Percentiles rank a stretch among this genome's conserved stretches.
These are phyloP conservation scores for Myripristis jacobus DNA, from an alignment of 2,797 vertebrate genomes.

Conservation along the genomic window DNA sequence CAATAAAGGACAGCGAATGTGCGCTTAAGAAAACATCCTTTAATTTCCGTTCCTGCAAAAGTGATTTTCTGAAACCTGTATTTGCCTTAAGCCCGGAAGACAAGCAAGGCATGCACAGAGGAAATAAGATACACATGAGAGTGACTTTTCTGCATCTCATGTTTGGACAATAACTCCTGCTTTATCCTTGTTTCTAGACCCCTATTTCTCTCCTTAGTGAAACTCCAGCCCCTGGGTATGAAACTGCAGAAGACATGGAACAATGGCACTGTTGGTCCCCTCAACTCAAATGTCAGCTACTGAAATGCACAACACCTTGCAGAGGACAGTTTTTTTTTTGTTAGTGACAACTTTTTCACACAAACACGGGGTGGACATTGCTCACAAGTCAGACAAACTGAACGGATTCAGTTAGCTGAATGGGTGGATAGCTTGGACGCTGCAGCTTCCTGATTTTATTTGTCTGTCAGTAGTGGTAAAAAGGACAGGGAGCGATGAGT, in stretches of 20 bases:
- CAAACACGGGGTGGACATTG: conserved; percentile 26
- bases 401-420: conserved; percentile 48
- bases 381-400: conserved; percentile 45
- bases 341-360: conserved; percentile 5
- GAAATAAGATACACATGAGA: conserved; percentile 53
- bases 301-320: not conserved
- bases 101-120: conserved; percentile 32
- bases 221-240: conserved; percentile 7
- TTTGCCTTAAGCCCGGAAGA: conserved; percentile 47
- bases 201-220: conserved; percentile 5
- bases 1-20: conserved; percentile 28
- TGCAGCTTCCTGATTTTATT: conserved; percentile 72
- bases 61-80: conserved; percentile 48
- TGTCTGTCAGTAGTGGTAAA: conserved; percentile 68
- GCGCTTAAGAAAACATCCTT: conserved; percentile 44
- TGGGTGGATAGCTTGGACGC: conserved; percentile 53
- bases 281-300: conserved; percentile 37
- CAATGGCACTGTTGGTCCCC: conserved; percentile 13
- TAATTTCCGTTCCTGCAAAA: conserved; percentile 70
- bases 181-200: conserved; percentile 3
- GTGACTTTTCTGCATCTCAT: conserved; percentile 18
- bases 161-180: conserved; percentile 19
- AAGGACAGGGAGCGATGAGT: conserved; percentile 66
- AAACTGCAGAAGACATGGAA: conserved; percentile 24
- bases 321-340: not conserved